Percentiles rank a stretch among this genome's conserved stretches.
phyloP scores from a whole-genome alignment of 2,113 vertebrate species.

The Felis chaus region DNA sequence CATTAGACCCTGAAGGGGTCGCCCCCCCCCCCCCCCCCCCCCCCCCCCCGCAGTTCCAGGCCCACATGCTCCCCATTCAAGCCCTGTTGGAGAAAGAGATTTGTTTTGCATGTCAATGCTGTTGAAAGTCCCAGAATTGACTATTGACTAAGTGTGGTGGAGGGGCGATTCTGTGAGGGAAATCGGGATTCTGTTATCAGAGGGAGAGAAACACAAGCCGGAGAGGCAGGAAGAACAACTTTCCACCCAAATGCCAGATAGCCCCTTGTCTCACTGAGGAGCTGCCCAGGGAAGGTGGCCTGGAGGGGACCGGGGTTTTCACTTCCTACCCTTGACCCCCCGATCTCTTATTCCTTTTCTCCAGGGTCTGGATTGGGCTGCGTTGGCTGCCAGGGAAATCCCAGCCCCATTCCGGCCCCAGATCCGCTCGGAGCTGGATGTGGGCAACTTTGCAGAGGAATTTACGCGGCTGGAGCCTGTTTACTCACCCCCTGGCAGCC shows the following conservation, averaged over 20 bases:
- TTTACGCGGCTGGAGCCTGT: slow-evolving; percentile 95
- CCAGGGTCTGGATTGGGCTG: slow-evolving; percentile 92
- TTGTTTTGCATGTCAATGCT: neutral
- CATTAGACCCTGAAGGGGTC: neutral
- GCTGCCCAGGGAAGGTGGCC: neutral
- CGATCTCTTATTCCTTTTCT: neutral
- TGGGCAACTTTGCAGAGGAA: slow-evolving; percentile 94
- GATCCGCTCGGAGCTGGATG: slow-evolving; percentile 92
- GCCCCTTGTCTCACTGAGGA: neutral
- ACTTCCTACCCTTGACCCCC: neutral
- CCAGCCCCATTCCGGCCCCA: slow-evolving; percentile 91
- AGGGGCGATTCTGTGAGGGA: neutral
- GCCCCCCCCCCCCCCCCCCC: too few relatives aligned
- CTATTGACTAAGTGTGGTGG: neutral
- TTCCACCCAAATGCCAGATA: neutral
- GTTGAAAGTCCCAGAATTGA: neutral
- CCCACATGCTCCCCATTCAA: neutral
- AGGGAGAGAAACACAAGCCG: neutral
- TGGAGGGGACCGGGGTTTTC: neutral
- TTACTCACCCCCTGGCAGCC: slow-evolving; percentile 93
- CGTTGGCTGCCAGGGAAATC: slow-evolving; percentile 89
- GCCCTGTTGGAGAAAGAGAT: neutral
- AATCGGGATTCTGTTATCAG: neutral
- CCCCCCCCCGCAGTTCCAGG: neutral
- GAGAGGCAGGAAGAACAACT: neutral